Evolutionary conservation across 2,888 invertebrate species (phyloP).

Genomic region (Cerastoderma edule): DNA sequence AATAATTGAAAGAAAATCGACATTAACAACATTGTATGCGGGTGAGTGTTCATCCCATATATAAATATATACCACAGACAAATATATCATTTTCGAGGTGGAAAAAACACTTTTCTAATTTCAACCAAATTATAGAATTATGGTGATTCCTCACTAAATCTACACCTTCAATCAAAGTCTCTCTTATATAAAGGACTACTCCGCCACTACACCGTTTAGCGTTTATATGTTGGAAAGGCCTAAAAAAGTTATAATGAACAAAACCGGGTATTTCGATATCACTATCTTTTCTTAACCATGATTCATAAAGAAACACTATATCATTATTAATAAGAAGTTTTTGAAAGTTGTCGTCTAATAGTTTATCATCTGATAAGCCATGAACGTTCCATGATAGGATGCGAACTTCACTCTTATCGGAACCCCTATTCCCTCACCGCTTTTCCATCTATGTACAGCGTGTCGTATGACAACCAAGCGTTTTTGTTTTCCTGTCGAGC

Average conservation of each 20-base stretch:
- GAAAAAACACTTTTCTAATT: too few species aligned
- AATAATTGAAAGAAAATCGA: too few species aligned
- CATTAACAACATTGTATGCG: too few species aligned
- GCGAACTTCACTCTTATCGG: constrained; percentile 14
- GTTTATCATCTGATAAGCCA: constrained; percentile 21
- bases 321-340: constrained; percentile 5
- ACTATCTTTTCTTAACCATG: constrained; percentile 1
- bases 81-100: too few species aligned
- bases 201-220: constrained; percentile 14
- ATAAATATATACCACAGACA: too few species aligned
- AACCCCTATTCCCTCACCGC: too few species aligned
- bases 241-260: not conserved
- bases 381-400: constrained; percentile 31
- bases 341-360: constrained; percentile 8
- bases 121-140: too few species aligned
- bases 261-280: too few species aligned
- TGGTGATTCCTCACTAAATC: too few species aligned
- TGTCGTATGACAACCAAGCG: too few species aligned
- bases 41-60: too few species aligned
- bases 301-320: constrained; percentile 19
- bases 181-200: constrained; percentile 4
- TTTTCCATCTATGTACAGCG: too few species aligned
- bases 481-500: constrained; percentile 9
- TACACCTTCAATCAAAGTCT: constrained; percentile 4
- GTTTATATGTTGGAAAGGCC: constrained; percentile 6